A percentile compares a stretch with the other conserved stretches of the same genome.
These are phyloP conservation scores for Falco columbarius DNA, from an alignment of 2,797 vertebrate species.

Conservation along the genomic window DNA sequence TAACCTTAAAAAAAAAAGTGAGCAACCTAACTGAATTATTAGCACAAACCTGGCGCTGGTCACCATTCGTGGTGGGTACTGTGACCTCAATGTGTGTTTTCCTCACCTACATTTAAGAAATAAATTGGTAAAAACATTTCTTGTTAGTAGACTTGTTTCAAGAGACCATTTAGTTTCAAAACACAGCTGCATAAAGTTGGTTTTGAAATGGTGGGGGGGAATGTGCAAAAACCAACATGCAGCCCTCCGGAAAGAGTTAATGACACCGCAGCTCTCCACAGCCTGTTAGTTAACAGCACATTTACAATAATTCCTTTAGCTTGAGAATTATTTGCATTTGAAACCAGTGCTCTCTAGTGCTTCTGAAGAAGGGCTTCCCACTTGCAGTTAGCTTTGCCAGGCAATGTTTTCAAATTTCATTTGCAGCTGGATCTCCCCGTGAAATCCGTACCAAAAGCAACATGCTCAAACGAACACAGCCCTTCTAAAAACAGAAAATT, in stretches of 20 bases:
- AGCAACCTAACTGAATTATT: constrained; percentile 54
- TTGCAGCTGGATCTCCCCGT: not conserved
- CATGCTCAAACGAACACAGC: not conserved
- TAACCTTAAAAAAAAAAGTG: not conserved
- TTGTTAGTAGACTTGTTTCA: constrained; percentile 69
- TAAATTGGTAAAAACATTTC: constrained; percentile 78
- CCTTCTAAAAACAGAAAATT: not conserved
- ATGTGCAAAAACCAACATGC: constrained; percentile 59
- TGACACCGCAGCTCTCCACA: not conserved
- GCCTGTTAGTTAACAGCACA: constrained; percentile 35
- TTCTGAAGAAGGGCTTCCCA: not conserved
- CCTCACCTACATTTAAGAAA: constrained; percentile 86
- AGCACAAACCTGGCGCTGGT: constrained; percentile 91
- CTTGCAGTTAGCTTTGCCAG: not conserved
- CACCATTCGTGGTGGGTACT: constrained; percentile 83
- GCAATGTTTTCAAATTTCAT: not conserved
- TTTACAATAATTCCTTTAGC: not conserved
- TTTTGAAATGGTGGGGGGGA: constrained; percentile 43
- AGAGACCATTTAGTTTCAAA: constrained; percentile 57
- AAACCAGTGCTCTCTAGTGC: not conserved
- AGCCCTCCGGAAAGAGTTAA: constrained; percentile 19
- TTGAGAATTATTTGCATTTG: not conserved
- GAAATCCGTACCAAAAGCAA: not conserved
- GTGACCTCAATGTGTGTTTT: constrained; percentile 85
- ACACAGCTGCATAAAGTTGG: constrained; percentile 31